Evolutionary conservation across 2,113 vertebrate species (phyloP).

Genomic region (Scopus umbretta): DNA sequence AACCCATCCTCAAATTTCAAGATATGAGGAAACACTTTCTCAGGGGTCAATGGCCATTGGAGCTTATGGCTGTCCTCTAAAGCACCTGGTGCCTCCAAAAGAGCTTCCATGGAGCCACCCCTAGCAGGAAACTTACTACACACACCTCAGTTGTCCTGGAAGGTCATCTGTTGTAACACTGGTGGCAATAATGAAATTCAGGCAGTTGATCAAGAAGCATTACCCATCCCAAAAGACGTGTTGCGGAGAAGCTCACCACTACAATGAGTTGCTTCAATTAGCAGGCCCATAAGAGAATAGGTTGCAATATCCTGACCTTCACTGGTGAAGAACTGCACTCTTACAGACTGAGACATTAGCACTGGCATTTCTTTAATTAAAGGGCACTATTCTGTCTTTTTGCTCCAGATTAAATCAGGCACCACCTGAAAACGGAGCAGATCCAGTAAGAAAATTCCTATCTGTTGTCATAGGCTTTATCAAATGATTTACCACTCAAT

Average conservation of each 20-base stretch:
- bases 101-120: background rate
- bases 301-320: background rate
- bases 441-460: background rate
- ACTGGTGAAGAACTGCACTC: background rate
- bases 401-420: background rate
- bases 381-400: accelerated
- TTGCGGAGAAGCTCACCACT: background rate
- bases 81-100: background rate
- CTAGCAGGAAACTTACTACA: background rate
- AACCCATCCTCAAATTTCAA: background rate
- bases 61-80: background rate
- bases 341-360: background rate
- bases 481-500: background rate
- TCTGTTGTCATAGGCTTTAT: background rate
- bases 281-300: background rate
- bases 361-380: background rate
- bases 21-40: background rate
- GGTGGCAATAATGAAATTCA: background rate
- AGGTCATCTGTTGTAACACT: background rate
- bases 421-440: background rate
- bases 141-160: background rate
- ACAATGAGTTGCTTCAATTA: background rate
- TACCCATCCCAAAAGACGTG: background rate
- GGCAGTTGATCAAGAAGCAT: background rate
- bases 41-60: background rate